These are phyloP conservation scores for Mythimna pallens DNA, from an alignment of 2,888 invertebrate species.

Conservation along the genomic window DNA sequence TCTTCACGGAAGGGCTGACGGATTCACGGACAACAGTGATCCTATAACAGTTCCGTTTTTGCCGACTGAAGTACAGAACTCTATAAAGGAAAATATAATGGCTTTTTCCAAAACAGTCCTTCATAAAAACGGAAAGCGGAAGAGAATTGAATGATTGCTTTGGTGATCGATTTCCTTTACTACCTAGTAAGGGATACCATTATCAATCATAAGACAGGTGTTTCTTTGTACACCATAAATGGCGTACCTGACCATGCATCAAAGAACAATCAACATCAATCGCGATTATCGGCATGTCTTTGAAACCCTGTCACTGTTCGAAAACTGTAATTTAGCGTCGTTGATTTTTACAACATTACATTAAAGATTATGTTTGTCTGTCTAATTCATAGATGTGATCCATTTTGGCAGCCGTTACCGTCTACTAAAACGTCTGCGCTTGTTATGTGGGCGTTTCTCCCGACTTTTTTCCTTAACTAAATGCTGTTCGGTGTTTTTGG, in stretches of 20 bases:
- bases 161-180: constrained; percentile 43
- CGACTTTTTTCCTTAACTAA: constrained; percentile 68
- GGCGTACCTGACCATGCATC: constrained; percentile 16
- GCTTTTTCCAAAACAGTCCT: neutral
- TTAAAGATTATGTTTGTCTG: constrained; percentile 73
- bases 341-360: constrained; percentile 78
- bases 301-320: constrained; percentile 52
- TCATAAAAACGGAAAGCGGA: constrained; percentile 40
- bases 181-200: constrained; percentile 25
- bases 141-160: constrained; percentile 38
- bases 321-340: constrained; percentile 76
- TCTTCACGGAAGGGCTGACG: too few relatives aligned
- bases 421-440: constrained; percentile 78
- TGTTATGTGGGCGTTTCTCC: constrained; percentile 77
- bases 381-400: constrained; percentile 73
- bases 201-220: constrained; percentile 38
- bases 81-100: neutral
- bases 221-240: constrained; percentile 44
- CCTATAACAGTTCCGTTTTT: too few relatives aligned
- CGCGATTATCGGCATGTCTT: constrained; percentile 44
- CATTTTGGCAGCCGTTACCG: constrained; percentile 78
- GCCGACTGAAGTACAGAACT: too few relatives aligned
- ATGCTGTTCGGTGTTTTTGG: constrained; percentile 74
- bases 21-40: too few relatives aligned
- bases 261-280: constrained; percentile 23